Evolutionary conservation across 2,888 invertebrate genomes (phyloP).

Genomic region (Drosophila neotestacea): DNA sequence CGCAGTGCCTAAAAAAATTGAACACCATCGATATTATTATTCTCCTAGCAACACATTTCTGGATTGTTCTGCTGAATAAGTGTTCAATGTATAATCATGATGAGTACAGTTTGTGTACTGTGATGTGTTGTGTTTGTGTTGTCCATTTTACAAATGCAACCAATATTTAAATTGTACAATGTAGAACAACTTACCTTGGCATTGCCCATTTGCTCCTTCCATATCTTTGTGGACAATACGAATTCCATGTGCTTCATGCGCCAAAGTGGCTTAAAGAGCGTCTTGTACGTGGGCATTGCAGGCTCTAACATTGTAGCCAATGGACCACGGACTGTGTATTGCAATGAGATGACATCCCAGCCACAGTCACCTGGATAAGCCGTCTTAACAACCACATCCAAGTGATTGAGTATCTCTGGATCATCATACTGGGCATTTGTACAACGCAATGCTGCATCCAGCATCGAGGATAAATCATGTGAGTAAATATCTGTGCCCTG

Average conservation of each 20-base stretch:
- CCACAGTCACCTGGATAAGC: constrained; percentile 84
- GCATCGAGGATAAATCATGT: constrained; percentile 93
- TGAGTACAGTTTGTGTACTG: too few species aligned
- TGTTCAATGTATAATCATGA: too few species aligned
- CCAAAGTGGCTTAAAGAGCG: constrained; percentile 85
- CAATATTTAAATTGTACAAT: too few species aligned
- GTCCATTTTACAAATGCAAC: too few species aligned
- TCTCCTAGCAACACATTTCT: too few species aligned
- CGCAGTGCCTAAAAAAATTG: constrained; percentile 79
- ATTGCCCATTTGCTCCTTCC: constrained; percentile 85
- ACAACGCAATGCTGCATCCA: constrained; percentile 94
- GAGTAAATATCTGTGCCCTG: constrained; percentile 94
- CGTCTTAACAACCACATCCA: constrained; percentile 91
- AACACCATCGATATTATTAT: not conserved
- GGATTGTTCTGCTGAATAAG: too few species aligned
- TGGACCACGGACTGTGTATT: constrained; percentile 84
- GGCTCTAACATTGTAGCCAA: constrained; percentile 85
- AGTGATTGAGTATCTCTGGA: constrained; percentile 93
- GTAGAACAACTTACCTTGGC: constrained; percentile 66
- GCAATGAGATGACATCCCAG: constrained; percentile 85
- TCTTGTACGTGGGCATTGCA: constrained; percentile 84
- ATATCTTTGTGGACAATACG: constrained; percentile 84
- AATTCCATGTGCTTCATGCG: constrained; percentile 85
- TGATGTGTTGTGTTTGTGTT: too few species aligned
- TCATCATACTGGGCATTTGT: constrained; percentile 98